phyloP scores from a whole-genome alignment of 2,888 invertebrate species.

The Meandrusa payeni region DNA sequence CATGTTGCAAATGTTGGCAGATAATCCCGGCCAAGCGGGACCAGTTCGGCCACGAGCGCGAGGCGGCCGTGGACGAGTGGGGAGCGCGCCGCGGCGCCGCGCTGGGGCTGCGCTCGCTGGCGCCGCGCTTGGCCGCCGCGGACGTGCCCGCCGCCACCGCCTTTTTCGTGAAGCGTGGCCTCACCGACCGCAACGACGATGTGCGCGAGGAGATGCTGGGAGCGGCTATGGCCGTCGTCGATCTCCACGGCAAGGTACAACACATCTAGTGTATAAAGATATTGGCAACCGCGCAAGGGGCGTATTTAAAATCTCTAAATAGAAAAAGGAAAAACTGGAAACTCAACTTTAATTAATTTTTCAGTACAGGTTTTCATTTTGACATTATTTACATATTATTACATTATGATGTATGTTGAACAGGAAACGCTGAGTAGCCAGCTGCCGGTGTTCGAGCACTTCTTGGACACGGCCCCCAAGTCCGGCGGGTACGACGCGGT shows the following conservation, averaged over 20 bases:
- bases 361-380: no score
- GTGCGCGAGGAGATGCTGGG: slow-evolving; percentile 95
- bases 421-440: slow-evolving; percentile 86
- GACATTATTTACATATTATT: no score
- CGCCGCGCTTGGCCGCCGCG: slow-evolving; percentile 84
- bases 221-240: slow-evolving; percentile 95
- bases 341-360: no score
- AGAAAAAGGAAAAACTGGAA: no score
- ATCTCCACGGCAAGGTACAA: slow-evolving; percentile 92
- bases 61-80: slow-evolving; percentile 94
- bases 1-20: no score
- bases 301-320: no score
- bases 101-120: slow-evolving; percentile 89
- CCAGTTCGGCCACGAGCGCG: slow-evolving; percentile 94
- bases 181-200: slow-evolving; percentile 91
- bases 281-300: not conserved
- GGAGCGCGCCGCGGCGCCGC: slow-evolving; percentile 94
- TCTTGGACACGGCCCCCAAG: slow-evolving; percentile 95
- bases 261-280: not conserved
- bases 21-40: slow-evolving; percentile 93
- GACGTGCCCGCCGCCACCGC: slow-evolving; percentile 86
- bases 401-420: no score
- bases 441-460: slow-evolving; percentile 95
- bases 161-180: slow-evolving; percentile 92
- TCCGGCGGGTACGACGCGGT: slow-evolving; percentile 94